These are phyloP conservation scores for Papilio polytes DNA, from an alignment of 1,140 invertebrate species.

Conservation along the genomic window DNA sequence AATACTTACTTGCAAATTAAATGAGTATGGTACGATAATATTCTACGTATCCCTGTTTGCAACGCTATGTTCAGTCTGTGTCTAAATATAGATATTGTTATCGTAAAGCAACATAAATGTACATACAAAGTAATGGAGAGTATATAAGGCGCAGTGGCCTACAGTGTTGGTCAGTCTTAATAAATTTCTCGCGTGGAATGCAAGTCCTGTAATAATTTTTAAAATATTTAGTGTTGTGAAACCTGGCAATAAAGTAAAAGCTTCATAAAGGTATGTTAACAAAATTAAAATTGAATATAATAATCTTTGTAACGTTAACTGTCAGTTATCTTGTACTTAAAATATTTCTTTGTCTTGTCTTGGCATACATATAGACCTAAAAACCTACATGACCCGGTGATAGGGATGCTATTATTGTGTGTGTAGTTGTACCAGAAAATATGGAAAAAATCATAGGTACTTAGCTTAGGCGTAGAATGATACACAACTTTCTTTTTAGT, in stretches of 20 bases:
- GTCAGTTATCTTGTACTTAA: too few species aligned
- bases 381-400: too few species aligned
- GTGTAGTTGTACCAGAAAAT: too few species aligned
- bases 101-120: background rate
- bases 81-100: slow-evolving; percentile 11
- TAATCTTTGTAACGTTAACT: too few species aligned
- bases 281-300: too few species aligned
- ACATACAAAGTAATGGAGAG: background rate
- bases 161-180: background rate
- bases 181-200: background rate
- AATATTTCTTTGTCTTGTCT: background rate
- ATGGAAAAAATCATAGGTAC: too few species aligned
- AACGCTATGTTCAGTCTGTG: background rate
- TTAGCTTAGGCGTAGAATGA: too few species aligned
- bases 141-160: background rate
- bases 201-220: background rate
- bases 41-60: background rate
- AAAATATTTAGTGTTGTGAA: background rate
- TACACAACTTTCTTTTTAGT: too few species aligned
- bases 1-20: slow-evolving; percentile 7
- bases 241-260: too few species aligned
- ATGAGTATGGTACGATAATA: background rate
- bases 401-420: too few species aligned
- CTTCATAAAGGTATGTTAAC: too few species aligned
- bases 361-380: background rate